Evolutionary conservation across 1,140 invertebrate species (phyloP).

Genomic region (Pararge aegeria): DNA sequence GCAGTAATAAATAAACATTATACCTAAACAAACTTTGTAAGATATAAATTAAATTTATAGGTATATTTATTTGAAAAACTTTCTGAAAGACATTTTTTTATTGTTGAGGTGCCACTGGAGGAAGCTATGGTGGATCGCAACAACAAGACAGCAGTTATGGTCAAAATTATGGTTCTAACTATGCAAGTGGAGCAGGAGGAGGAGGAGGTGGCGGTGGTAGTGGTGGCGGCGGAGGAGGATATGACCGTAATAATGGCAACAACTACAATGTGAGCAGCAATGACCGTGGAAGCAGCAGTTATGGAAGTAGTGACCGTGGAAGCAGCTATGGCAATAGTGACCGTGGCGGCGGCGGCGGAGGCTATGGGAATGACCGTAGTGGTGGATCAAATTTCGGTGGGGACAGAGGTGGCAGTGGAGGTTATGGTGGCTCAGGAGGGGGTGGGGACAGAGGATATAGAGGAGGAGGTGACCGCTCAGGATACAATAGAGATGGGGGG

Average conservation of each 20-base stretch:
- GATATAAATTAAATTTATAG: too few relatives aligned
- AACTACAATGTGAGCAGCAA: constrained; percentile 50
- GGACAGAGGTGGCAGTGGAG: constrained; percentile 62
- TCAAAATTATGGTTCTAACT: constrained; percentile 52
- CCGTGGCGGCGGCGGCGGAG: constrained; percentile 52
- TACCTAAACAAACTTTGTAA: too few relatives aligned
- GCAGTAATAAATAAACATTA: too few relatives aligned
- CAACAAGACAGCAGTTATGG: constrained; percentile 55
- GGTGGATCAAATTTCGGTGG: constrained; percentile 67
- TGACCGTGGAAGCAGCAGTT: constrained; percentile 47
- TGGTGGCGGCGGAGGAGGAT: constrained; percentile 47
- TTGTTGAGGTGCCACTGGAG: constrained; percentile 38
- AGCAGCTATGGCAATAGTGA: constrained; percentile 50
- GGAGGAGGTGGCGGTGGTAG: constrained; percentile 60
- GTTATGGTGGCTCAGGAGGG: constrained; percentile 43
- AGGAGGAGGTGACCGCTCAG: constrained; percentile 67
- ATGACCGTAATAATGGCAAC: constrained; percentile 58
- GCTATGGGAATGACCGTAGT: constrained; percentile 50
- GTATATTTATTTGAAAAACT: neutral
- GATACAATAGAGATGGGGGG: constrained; percentile 73
- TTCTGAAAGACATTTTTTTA: neutral
- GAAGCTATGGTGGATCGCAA: constrained; percentile 44
- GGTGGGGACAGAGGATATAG: constrained; percentile 63
- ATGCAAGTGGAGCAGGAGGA: constrained; percentile 40
- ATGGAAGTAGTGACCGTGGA: constrained; percentile 49